Percentiles rank a stretch among this genome's conserved stretches.
phyloP scores from a whole-genome alignment of 2,888 invertebrate species.

The Strigamia transsilvanica region DNA sequence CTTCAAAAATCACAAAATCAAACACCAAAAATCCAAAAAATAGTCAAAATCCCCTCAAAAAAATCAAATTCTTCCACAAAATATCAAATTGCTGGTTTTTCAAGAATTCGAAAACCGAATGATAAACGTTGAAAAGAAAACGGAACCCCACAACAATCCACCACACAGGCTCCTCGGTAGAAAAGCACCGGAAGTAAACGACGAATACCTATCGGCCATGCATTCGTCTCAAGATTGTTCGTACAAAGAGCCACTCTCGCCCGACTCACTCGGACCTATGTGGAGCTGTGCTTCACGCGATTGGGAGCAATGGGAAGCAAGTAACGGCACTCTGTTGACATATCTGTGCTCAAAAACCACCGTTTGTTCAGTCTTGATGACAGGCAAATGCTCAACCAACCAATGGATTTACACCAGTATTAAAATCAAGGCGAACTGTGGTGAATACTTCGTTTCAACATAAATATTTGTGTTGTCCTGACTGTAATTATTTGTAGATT shows the following conservation, averaged over 20 bases:
- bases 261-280: background rate
- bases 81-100: too few relatives aligned
- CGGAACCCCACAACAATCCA: background rate
- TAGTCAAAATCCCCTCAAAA: too few relatives aligned
- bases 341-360: background rate
- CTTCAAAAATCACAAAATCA: too few relatives aligned
- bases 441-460: background rate
- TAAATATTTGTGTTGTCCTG: background rate
- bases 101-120: background rate
- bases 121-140: background rate
- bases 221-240: background rate
- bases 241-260: background rate
- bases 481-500: background rate
- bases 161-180: background rate
- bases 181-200: background rate
- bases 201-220: background rate
- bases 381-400: background rate
- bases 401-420: background rate
- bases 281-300: background rate
- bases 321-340: background rate
- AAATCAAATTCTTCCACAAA: too few relatives aligned
- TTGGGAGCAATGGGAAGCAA: slow-evolving; percentile 20
- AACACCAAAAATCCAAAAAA: too few relatives aligned
- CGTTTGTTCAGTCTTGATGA: background rate
- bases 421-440: background rate